phyloP scores from a whole-genome alignment of 2,797 vertebrate genomes.

The Myotis pilosus region DNA sequence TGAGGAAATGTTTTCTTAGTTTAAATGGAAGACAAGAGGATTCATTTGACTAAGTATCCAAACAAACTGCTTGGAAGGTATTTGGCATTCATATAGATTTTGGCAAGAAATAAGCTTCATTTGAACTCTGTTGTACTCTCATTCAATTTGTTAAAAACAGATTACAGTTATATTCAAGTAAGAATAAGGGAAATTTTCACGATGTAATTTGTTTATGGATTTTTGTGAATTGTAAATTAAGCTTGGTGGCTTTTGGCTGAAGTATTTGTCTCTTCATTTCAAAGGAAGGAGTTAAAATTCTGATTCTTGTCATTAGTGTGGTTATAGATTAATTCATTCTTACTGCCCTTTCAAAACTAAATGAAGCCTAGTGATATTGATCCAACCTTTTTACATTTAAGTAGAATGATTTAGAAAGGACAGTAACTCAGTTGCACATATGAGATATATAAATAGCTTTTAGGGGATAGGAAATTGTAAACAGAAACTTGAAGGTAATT shows the following conservation, averaged over 20 bases:
- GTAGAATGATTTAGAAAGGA: constrained; percentile 31
- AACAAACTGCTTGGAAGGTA: constrained; percentile 61
- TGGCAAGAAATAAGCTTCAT: constrained; percentile 61
- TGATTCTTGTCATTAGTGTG: constrained; percentile 20
- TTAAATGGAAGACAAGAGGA: background rate
- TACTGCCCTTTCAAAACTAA: constrained; percentile 55
- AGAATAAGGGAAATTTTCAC: constrained; percentile 58
- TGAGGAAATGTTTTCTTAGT: background rate
- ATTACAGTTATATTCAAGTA: constrained; percentile 51
- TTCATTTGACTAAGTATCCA: constrained; percentile 14
- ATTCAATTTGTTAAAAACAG: constrained; percentile 68
- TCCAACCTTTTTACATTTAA: constrained; percentile 38
- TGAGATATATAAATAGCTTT: background rate
- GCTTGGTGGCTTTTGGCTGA: constrained; percentile 64
- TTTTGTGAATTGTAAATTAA: constrained; percentile 74
- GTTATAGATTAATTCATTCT: constrained; percentile 57
- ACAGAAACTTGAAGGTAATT: constrained; percentile 21
- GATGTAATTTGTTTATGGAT: constrained; percentile 64
- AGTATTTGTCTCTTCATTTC: constrained; percentile 49
- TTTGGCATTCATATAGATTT: constrained; percentile 61
- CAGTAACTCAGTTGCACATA: background rate
- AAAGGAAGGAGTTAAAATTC: constrained; percentile 56
- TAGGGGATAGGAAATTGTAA: background rate
- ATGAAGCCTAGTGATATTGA: constrained; percentile 37
- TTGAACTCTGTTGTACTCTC: constrained; percentile 60